Evolutionary conservation across 2,888 invertebrate genomes (phyloP), one percentile per base, ranked within the genome.

Genomic region (Onchidella celtica): DNA sequence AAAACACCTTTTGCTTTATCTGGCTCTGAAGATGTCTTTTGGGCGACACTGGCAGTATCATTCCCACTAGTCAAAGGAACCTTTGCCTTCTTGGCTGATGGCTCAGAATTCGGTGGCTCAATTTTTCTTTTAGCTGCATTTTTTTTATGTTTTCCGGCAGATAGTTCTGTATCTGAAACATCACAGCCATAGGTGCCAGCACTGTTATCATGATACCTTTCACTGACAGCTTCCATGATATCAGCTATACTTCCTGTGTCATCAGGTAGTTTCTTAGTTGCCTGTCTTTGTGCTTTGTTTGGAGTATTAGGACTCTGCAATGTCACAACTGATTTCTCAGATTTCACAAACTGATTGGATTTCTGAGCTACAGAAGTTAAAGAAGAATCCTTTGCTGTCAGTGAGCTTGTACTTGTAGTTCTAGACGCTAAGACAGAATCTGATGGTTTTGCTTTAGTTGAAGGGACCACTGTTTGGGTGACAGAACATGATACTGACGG

Each of bases 101-200:
- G 75, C 6, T 27, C 75, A 38, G 40, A 63, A 40, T 29, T 47
- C 24, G 21, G 17, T 55, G 75, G 40, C 24, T 59, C 59, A 74
- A 24, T 17, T 27, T 59, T 61, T 32, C 73, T 74, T 38, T 74
- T 74, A n/a, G 38, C 6, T 36, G 59, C 73, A 34, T 34, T 27
- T n/a, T 2, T 27, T 21, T 74, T 61, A 38, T 59, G 1, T 17
- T n/a, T 73, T 34, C 32, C 73, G 59, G 36, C 29, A 9, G 47
- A 36, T 0, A 74, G 21, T 38, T 74, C 73, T 61, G 73, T 74
- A 34, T 74, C 73, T 36, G 73, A 74, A 24, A 74, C 21, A 61
- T 74, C 73, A 61, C 24, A 61, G 36, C 21, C 24, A 74, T 27
- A 34, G 0, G 61, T 6, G 24, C 17, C 21, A 1, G 21, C 73